Evolutionary conservation across 92 coral and sea anemone species (phyloP).

Genomic region (Muricea muricata): DNA sequence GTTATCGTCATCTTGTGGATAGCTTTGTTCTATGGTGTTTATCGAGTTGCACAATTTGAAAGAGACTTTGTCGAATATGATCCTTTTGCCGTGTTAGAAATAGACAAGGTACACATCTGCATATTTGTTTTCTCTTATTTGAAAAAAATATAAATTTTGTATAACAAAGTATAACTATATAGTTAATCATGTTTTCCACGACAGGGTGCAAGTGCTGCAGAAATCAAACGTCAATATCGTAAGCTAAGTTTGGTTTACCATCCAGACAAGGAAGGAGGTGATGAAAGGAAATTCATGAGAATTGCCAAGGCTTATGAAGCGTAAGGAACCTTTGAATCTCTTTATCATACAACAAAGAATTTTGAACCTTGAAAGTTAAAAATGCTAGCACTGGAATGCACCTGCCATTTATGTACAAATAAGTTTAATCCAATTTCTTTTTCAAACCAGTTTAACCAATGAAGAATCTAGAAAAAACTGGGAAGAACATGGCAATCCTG

Average conservation of each 20-base stretch:
- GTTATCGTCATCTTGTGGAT: constrained; percentile 81
- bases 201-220: constrained; percentile 89
- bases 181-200: background rate
- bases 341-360: no score
- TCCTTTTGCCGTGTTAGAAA: constrained; percentile 90
- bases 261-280: constrained; percentile 96
- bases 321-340: constrained; percentile 81
- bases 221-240: constrained; percentile 92
- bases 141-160: no score
- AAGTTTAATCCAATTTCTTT: no score
- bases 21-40: constrained; percentile 81
- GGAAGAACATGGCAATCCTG: constrained; percentile 97
- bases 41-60: constrained; percentile 92
- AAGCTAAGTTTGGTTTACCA: constrained; percentile 91
- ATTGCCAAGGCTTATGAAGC: constrained; percentile 99
- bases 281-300: constrained; percentile 91
- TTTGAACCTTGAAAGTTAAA: no score
- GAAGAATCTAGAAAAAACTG: constrained; percentile 97
- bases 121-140: no score
- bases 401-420: no score
- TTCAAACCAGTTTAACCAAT: constrained; percentile 74
- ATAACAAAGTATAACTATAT: no score
- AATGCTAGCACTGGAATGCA: no score
- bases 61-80: constrained; percentile 93
- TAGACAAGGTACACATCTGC: constrained; percentile 92